Evolutionary conservation across 2,113 vertebrate species (phyloP).

Genomic region (Spilogale gracilis): DNA sequence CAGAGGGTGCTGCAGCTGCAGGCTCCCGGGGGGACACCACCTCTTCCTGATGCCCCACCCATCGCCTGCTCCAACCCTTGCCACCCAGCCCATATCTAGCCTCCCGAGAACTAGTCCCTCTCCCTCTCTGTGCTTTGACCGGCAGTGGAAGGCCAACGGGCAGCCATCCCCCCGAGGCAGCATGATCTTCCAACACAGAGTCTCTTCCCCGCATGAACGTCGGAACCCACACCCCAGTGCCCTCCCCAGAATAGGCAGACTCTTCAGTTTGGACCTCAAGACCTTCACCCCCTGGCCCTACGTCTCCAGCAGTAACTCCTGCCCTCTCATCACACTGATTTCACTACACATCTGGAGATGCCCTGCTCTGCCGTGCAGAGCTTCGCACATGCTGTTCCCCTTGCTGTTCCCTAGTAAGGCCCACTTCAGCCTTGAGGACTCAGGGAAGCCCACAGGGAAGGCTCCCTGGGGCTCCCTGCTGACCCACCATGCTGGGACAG

Average conservation of each 20-base stretch:
- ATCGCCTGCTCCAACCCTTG: neutral
- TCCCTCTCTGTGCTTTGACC: neutral
- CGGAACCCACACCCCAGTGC: rapidly evolving
- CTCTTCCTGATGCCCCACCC: neutral
- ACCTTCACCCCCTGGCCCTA: neutral
- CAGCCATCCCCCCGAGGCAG: rapidly evolving
- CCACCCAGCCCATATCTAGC: neutral
- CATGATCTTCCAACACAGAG: neutral
- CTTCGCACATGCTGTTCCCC: neutral
- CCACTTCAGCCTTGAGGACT: neutral
- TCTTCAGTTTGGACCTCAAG: neutral
- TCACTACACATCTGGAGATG: neutral
- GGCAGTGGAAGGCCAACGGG: neutral
- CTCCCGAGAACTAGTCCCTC: neutral
- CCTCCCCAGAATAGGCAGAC: neutral
- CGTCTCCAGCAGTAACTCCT: neutral
- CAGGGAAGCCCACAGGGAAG: neutral
- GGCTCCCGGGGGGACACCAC: neutral
- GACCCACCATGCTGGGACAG: neutral
- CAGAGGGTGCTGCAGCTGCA: too few species aligned
- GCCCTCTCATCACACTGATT: neutral
- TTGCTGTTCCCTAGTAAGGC: neutral
- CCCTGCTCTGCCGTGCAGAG: rapidly evolving
- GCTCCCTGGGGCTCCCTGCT: neutral
- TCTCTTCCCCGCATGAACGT: neutral